Conservation (phyloP, 2,797 vertebrate species). For the Varecia variegata region DNA sequence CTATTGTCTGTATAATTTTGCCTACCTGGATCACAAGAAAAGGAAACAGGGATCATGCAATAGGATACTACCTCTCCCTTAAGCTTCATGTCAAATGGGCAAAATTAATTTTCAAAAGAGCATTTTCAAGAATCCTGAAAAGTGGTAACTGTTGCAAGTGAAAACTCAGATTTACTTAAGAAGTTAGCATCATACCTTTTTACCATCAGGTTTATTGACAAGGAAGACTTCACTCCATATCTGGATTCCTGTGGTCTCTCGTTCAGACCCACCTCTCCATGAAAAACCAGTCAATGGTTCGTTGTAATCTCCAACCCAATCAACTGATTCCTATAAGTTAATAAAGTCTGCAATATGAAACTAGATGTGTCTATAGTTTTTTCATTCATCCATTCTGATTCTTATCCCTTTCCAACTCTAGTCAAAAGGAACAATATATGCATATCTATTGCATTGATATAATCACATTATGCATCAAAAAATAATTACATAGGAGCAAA, state of each 20-base stretch:
- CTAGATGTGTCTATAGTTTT: neutral
- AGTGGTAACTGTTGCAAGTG: slow-evolving; percentile 10
- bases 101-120: slow-evolving; percentile 44
- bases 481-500: slow-evolving; percentile 21
- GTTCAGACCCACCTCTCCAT: slow-evolving; percentile 97
- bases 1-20: neutral
- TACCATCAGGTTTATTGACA: slow-evolving; percentile 95
- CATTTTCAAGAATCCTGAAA: slow-evolving; percentile 27
- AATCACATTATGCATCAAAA: slow-evolving; percentile 32
- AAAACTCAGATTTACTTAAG: slow-evolving; percentile 38
- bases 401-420: slow-evolving; percentile 3
- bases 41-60: neutral
- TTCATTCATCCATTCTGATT: neutral
- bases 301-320: slow-evolving; percentile 93
- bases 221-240: slow-evolving; percentile 98
- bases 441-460: neutral
- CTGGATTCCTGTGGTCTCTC: slow-evolving; percentile 98
- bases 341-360: slow-evolving; percentile 39
- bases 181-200: slow-evolving; percentile 86
- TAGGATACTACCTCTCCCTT: neutral
- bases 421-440: slow-evolving; percentile 26
- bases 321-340: slow-evolving; percentile 88
- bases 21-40: neutral
- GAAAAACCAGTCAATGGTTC: slow-evolving; percentile 97
- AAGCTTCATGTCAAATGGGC: neutral